These are phyloP conservation scores for Pseudomyrmex gracilis DNA, from an alignment of 1,140 invertebrate species.

Conservation along the genomic window DNA sequence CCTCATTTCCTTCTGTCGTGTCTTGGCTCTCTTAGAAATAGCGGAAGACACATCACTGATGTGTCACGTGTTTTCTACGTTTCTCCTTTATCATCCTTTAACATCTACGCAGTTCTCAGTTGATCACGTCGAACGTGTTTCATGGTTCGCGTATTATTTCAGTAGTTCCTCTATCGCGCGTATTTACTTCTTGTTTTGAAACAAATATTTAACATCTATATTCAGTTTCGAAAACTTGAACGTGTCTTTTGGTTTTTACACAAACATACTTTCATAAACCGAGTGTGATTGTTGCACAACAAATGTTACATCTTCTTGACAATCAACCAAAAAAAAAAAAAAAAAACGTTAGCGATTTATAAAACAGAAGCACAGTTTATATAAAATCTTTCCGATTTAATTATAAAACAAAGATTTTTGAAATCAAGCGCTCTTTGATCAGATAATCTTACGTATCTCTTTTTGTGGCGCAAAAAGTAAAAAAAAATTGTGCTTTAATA, in stretches of 20 bases:
- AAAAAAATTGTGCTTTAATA: background rate
- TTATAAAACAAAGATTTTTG: background rate
- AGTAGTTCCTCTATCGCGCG: constrained; percentile 15
- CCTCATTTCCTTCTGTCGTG: constrained; percentile 69
- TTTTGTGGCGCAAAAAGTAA: background rate
- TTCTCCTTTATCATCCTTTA: constrained; percentile 63
- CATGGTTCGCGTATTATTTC: constrained; percentile 27
- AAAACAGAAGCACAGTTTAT: no score
- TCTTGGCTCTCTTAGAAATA: constrained; percentile 56
- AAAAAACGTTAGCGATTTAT: no score
- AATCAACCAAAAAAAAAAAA: no score
- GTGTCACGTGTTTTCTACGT: constrained; percentile 69
- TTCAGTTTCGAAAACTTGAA: background rate
- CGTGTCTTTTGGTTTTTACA: background rate
- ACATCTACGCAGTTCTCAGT: constrained; percentile 68
- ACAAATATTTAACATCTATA: background rate
- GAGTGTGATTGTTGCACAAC: no score
- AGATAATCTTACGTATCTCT: no score
- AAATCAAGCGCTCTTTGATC: background rate
- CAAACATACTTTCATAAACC: background rate
- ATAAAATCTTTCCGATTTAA: background rate
- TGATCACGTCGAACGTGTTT: constrained; percentile 55
- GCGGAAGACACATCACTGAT: constrained; percentile 65
- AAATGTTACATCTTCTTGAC: no score
- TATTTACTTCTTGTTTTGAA: background rate